Evolutionary conservation across 2,888 invertebrate species (phyloP).

Genomic region (Aquatica leii): DNA sequence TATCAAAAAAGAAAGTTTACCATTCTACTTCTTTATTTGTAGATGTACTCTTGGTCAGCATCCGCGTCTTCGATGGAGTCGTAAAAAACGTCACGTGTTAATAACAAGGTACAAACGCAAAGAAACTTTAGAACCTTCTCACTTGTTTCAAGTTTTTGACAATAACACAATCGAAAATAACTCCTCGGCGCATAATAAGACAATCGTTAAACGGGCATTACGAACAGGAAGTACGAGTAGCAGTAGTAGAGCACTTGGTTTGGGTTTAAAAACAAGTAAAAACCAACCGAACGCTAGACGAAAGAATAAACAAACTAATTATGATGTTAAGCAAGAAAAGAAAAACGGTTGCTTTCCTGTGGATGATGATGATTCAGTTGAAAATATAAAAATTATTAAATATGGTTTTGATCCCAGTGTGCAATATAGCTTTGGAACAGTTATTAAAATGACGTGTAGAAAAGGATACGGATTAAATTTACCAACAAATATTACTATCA

Average conservation of each 20-base stretch:
- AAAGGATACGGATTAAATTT: constrained; percentile 81
- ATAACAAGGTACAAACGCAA: constrained; percentile 53
- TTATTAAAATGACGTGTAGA: constrained; percentile 78
- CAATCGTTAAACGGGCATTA: constrained; percentile 44
- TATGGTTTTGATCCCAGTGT: constrained; percentile 75
- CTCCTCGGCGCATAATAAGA: constrained; percentile 25
- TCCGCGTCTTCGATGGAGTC: constrained; percentile 84
- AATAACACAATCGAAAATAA: not conserved
- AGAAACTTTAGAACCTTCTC: not conserved
- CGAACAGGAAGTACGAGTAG: constrained; percentile 52
- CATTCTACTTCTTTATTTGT: not conserved
- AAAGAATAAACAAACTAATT: constrained; percentile 45
- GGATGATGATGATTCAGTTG: constrained; percentile 70
- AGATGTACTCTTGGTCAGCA: constrained; percentile 71
- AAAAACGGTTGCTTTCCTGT: constrained; percentile 72
- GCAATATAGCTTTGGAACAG: constrained; percentile 78
- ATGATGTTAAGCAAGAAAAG: constrained; percentile 39
- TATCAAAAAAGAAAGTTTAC: too few species aligned
- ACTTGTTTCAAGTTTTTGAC: not conserved
- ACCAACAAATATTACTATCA: constrained; percentile 75
- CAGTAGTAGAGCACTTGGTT: constrained; percentile 51
- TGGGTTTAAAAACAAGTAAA: constrained; percentile 25
- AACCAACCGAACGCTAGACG: constrained; percentile 39
- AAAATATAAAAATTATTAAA: constrained; percentile 75
- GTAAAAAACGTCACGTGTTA: constrained; percentile 69